phyloP scores from a whole-genome alignment of 2,888 invertebrate genomes.

The Sarcophaga subvicina region DNA sequence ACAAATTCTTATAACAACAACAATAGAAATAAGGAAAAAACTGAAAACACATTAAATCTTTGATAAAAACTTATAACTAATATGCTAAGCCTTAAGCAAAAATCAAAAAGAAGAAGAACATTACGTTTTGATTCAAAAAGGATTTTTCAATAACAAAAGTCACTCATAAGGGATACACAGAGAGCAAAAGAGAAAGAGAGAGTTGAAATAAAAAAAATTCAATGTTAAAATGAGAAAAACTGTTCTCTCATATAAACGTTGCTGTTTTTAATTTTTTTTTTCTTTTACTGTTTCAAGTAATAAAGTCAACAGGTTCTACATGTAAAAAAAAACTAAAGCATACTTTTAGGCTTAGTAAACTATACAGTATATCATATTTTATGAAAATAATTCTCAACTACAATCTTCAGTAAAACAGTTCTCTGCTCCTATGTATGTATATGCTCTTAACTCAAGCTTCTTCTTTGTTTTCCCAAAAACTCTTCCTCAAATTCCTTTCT shows the following conservation, averaged over 20 bases:
- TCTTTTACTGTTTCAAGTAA: neutral
- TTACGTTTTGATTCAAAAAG: neutral
- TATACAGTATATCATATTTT: neutral
- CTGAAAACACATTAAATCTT: slow-evolving; percentile 22
- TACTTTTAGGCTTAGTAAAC: slow-evolving; percentile 1
- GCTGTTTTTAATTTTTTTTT: neutral
- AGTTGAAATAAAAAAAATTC: neutral
- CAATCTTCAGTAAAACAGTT: neutral
- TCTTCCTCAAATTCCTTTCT: neutral
- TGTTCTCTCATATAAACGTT: neutral
- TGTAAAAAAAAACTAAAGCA: neutral
- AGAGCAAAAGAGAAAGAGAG: neutral
- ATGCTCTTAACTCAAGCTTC: slow-evolving; percentile 4
- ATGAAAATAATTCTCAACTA: no score
- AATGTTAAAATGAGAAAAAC: neutral
- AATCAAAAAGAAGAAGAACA: neutral
- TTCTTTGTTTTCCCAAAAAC: neutral
- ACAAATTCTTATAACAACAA: neutral
- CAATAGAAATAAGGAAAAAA: slow-evolving; percentile 24
- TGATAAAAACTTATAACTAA: slow-evolving; percentile 20
- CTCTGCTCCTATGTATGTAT: neutral
- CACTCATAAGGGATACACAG: neutral
- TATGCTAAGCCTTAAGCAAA: slow-evolving; percentile 4
- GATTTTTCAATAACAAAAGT: neutral
- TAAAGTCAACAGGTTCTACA: neutral